These are phyloP conservation scores for Callyntrura guangdongensis DNA, from an alignment of 2,888 invertebrate species.

Conservation along the genomic window DNA sequence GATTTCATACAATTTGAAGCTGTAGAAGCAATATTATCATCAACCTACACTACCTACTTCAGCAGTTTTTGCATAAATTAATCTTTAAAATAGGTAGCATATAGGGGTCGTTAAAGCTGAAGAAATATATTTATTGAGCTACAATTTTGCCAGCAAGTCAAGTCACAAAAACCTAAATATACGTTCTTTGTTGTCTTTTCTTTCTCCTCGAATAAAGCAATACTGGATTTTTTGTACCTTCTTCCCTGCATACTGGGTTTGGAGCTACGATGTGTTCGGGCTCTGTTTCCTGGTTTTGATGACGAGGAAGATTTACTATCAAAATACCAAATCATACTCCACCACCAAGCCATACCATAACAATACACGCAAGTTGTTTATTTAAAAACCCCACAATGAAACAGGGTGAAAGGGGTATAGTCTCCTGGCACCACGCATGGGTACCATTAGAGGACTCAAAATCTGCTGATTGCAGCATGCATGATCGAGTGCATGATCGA, in stretches of 20 bases:
- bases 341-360: not conserved
- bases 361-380: constrained; percentile 6
- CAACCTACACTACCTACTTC: no score
- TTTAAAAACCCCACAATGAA: constrained; percentile 51
- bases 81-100: no score
- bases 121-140: not conserved
- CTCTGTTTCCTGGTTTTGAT: not conserved
- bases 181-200: not conserved
- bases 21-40: no score
- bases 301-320: not conserved
- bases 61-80: no score
- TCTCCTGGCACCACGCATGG: not conserved
- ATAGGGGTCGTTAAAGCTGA: no score
- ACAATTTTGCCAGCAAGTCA: not conserved
- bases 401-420: constrained; percentile 13
- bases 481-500: constrained; percentile 71
- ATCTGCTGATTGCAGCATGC: constrained; percentile 68
- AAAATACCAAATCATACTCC: not conserved
- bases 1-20: no score
- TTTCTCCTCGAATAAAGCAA: not conserved
- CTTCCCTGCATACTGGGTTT: not conserved
- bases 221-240: not conserved
- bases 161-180: not conserved
- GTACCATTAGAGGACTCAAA: not conserved
- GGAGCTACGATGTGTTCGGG: not conserved